Base-by-base conservation (phyloP, 2,113 vertebrate species). In the Chunga burmeisteri region DNA sequence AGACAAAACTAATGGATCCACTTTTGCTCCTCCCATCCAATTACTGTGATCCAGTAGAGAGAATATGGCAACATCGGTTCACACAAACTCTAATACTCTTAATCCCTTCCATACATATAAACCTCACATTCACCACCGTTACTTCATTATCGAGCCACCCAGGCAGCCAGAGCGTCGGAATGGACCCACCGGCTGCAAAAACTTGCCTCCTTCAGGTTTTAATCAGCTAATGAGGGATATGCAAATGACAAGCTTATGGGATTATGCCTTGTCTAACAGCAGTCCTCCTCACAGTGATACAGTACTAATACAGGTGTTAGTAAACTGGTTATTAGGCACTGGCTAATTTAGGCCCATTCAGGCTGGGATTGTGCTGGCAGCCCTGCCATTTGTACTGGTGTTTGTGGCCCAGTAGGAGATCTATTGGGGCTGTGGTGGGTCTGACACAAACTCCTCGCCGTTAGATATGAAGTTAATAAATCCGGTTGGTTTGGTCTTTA, bases 281-380 rank as follows among this genome's bases (percentile, higher is more conserved):
- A 98, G 98, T 50, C 98, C 98, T 98, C 98, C 98, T 98, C 93
- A 83, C 98, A 93, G 98, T 74, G 96, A 89, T 95, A 97, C 98
- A 98, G 96, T 90, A 95, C 98, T 99, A 98, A 99, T 99, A 99
- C 99, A 99, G 99, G 99, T 99, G 99, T 99, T 98, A 97, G 98
- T 98, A 98, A 99, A 99, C 97, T 98, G 98, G 98, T 96, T 98
- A 98, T 99, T 99, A 98, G 98, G 93, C 97, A 72, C 94, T 70
- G 98, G 93, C 98, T 98, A 97, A 99, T 99, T 99, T 97, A 97
- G 98, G 93, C 84, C 97, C 97, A 98, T 99, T 99, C 98, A 99
- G 0, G 17, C 44, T 32, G 87, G 36, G 96, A 98, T 98, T 98
- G 98, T 97, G 97, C 97, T 62, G 95, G 93, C 94, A 89, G 98